Conservation (phyloP, 2,113 vertebrate species). For the Rhinolophus sinicus region DNA sequence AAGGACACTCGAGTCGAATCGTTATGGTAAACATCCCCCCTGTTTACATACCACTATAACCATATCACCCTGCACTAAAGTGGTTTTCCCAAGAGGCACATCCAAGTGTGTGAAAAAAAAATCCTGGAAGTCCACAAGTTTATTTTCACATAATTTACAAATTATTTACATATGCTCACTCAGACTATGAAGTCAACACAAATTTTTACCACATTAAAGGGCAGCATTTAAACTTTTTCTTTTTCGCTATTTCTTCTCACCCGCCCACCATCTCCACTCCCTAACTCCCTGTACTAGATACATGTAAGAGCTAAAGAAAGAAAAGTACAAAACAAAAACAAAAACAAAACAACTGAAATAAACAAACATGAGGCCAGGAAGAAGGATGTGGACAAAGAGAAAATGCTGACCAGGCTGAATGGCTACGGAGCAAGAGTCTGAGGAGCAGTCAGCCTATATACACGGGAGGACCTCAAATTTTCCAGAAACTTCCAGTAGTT, state of each 20-base stretch:
- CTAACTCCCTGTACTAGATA: conserved; percentile 60
- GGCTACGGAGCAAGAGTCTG: background rate
- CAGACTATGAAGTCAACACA: conserved; percentile 74
- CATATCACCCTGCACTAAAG: conserved; percentile 38
- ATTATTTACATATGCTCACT: conserved; percentile 75
- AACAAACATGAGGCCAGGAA: conserved; percentile 52
- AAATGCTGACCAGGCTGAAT: conserved; percentile 31
- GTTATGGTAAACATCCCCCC: conserved; percentile 36
- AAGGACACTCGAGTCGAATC: conserved; percentile 23
- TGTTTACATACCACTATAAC: conserved; percentile 61
- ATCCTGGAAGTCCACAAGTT: conserved; percentile 62
- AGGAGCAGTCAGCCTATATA: background rate
- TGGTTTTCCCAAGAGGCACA: conserved; percentile 64
- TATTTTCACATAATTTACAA: conserved; percentile 75
- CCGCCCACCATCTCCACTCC: conserved; percentile 51
- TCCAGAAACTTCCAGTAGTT: conserved; percentile 17
- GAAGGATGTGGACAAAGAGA: conserved; percentile 66
- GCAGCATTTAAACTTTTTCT: conserved; percentile 56
- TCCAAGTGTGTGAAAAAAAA: conserved; percentile 73
- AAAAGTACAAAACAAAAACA: conserved; percentile 3
- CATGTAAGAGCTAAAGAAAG: conserved; percentile 8
- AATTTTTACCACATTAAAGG: conserved; percentile 70
- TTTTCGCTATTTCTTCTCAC: conserved; percentile 71
- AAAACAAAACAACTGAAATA: conserved; percentile 22
- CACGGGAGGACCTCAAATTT: background rate